phyloP scores from a whole-genome alignment of 2,888 invertebrate species.

The Apamea sordens region DNA sequence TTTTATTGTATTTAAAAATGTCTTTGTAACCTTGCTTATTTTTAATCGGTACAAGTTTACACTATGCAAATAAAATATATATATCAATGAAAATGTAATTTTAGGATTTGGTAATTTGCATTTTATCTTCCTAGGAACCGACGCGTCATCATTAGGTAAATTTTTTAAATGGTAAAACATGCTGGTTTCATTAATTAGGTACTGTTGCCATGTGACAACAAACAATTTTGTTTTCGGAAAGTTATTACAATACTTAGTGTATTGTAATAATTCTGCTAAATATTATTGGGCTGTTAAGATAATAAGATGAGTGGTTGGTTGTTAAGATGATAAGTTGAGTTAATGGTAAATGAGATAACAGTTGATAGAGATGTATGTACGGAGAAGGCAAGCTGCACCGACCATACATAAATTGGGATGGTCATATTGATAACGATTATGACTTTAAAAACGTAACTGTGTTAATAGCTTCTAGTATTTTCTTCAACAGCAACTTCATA shows the following conservation, averaged over 20 bases:
- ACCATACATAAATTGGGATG: neutral
- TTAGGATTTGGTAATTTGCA: neutral
- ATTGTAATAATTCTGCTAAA: neutral
- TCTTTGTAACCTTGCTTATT: neutral
- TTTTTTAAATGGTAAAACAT: neutral
- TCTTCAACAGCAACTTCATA: neutral
- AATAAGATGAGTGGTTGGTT: neutral
- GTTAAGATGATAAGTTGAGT: neutral
- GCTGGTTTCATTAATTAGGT: neutral
- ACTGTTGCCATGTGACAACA: neutral
- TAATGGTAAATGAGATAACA: neutral
- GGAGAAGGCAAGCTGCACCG: neutral
- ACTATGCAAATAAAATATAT: neutral
- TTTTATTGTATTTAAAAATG: slow-evolving; percentile 26
- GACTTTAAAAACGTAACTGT: neutral
- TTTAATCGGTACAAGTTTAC: neutral
- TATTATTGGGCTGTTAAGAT: neutral
- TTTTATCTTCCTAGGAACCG: neutral
- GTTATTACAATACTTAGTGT: neutral
- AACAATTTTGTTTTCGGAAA: neutral
- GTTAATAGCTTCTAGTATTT: neutral
- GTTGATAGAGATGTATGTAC: neutral
- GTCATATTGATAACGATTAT: neutral
- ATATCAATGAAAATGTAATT: neutral
- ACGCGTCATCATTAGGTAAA: neutral